These are phyloP conservation scores for Distichodus sexfasciatus DNA, from an alignment of 2,797 vertebrate genomes.

Conservation along the genomic window DNA sequence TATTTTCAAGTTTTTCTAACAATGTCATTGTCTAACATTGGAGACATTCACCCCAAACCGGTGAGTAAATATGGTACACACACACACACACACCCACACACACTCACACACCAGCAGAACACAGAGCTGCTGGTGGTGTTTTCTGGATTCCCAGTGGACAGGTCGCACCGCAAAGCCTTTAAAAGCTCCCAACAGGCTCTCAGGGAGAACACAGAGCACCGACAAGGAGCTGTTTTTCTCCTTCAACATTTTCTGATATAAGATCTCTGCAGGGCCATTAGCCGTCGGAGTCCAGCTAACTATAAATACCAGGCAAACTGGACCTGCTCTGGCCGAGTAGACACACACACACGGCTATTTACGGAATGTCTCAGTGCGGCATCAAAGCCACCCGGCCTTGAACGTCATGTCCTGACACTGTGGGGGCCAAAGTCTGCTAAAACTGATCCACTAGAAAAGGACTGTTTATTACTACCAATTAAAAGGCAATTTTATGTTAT, in stretches of 20 bases:
- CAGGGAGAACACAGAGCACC: background rate
- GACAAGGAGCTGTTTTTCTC: slow-evolving; percentile 37
- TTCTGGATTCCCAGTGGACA: slow-evolving; percentile 35
- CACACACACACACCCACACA: background rate
- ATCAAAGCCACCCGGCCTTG: slow-evolving; percentile 21
- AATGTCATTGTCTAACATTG: too few relatives aligned
- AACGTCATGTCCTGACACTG: background rate
- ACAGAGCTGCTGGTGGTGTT: slow-evolving; percentile 21
- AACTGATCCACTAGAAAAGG: background rate
- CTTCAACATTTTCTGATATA: slow-evolving; percentile 36
- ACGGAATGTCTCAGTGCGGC: background rate
- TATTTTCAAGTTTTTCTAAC: too few relatives aligned
- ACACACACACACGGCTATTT: slow-evolving; percentile 23
- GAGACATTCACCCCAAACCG: too few relatives aligned
- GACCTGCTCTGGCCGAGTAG: slow-evolving; percentile 13
- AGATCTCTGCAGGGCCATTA: slow-evolving; percentile 45
- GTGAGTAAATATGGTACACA: too few relatives aligned
- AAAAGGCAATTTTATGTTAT: too few relatives aligned
- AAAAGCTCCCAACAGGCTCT: slow-evolving; percentile 45
- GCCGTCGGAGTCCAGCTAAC: slow-evolving; percentile 20
- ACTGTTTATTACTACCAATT: background rate
- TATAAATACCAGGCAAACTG: slow-evolving; percentile 41
- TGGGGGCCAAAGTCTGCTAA: background rate
- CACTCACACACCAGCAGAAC: slow-evolving; percentile 11
- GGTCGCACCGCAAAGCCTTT: slow-evolving; percentile 41